Base-by-base conservation (phyloP, 2,113 vertebrate species). In the Xyrauchen texanus region DNA sequence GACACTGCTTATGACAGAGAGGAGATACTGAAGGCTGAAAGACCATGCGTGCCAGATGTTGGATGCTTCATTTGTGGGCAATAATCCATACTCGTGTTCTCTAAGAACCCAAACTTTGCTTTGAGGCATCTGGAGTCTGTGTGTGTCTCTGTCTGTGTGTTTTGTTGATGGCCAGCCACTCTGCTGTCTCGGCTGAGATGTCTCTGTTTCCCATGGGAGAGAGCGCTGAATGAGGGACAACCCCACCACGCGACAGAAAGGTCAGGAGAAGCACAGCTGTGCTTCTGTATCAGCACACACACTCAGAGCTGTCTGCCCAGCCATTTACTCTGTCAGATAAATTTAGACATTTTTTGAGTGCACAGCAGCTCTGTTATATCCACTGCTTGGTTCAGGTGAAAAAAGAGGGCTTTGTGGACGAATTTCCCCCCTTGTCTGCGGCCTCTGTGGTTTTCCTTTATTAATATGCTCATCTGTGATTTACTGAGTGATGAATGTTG, bases 301-400 rank as follows among this genome's bases (percentile, higher is more conserved):
- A 70, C 75, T 47, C 67, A 16, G n/a, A n/a, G n/a, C n/a, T n/a
- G n/a, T n/a, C n/a, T n/a, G 47, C 44, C 68, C 9, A 12, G 80
- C 86, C 88, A 83, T 89, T 90, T 88, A 91, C 89, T 87, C 86
- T 91, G 90, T 90, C 89, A 87, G 86, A 91, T 89, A 91, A 91
- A 91, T 89, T 89, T 88, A 90, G 88, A 87, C 83, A 78, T 87
- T 89, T 88, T 87, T 84, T 77, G 85, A 90, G 88, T 61, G 76
- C 85, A 82, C 49, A 71, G 42, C 49, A 49, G 13, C 82, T 81
- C 72, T 81, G 78, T 83, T 85, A 81, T 75, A 71, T 85, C 85
- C 81, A n/a, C 79, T 44, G 80, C 83, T 71, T 69, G 68, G 80
- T 84, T 84, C 82, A 86, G 82, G 84, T 67, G 85, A 88, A 90